phyloP scores from a whole-genome alignment of 2,888 invertebrate species.

The Apotomis turbidana region DNA sequence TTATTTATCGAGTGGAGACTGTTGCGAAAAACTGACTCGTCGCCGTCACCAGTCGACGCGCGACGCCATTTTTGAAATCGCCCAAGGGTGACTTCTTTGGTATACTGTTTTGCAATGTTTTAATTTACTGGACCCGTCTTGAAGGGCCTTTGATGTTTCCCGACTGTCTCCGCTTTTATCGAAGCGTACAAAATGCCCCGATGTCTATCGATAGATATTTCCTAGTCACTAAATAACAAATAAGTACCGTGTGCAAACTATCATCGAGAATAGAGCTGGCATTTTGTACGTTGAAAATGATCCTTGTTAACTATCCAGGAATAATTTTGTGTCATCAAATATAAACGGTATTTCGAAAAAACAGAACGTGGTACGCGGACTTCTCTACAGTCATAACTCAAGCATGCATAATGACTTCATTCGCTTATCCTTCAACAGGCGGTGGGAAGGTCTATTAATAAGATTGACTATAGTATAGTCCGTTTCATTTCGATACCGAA shows the following conservation, averaged over 20 bases:
- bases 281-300: slow-evolving; percentile 46
- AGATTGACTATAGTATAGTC: slow-evolving; percentile 63
- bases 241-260: slow-evolving; percentile 1
- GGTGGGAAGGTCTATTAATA: slow-evolving; percentile 68
- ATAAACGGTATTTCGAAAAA: slow-evolving; percentile 48
- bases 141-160: slow-evolving; percentile 66
- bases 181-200: slow-evolving; percentile 54
- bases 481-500: slow-evolving; percentile 61
- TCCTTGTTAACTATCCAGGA: slow-evolving; percentile 41
- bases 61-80: slow-evolving; percentile 80
- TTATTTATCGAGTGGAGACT: slow-evolving; percentile 84
- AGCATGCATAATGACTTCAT: slow-evolving; percentile 74
- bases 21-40: slow-evolving; percentile 82
- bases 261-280: slow-evolving; percentile 40
- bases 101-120: slow-evolving; percentile 78
- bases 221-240: slow-evolving; percentile 41
- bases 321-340: slow-evolving; percentile 45
- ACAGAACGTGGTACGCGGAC: slow-evolving; percentile 45
- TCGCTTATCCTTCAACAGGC: slow-evolving; percentile 51
- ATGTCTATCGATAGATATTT: slow-evolving; percentile 45
- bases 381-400: slow-evolving; percentile 61
- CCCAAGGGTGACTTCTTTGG: slow-evolving; percentile 71
- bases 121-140: slow-evolving; percentile 70
- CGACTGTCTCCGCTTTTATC: slow-evolving; percentile 66
- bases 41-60: slow-evolving; percentile 67